Percentiles rank a stretch among this genome's conserved stretches.
phyloP scores from a whole-genome alignment of 2,797 vertebrate species.

The Lepus oiostolus region DNA sequence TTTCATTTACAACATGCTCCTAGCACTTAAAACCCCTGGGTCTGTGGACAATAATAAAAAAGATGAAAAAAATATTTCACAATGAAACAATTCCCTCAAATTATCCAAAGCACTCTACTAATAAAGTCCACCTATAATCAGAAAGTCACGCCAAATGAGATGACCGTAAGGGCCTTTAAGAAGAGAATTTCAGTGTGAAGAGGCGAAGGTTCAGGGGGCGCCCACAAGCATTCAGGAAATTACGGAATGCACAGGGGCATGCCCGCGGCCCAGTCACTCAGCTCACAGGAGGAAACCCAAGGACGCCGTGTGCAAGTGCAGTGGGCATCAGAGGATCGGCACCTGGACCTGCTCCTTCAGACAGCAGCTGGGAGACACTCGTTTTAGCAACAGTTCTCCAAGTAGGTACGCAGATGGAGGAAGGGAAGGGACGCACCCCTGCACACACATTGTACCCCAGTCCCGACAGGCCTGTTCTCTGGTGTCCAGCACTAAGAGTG shows the following conservation, averaged over 20 bases:
- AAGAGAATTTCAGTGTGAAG: conserved; percentile 21
- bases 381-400: conserved; percentile 1
- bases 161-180: background rate
- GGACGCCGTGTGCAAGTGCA: background rate
- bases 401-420: background rate
- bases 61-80: conserved; percentile 64
- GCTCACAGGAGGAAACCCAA: background rate
- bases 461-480: background rate
- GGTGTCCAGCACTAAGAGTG: background rate
- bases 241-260: background rate
- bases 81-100: conserved; percentile 63
- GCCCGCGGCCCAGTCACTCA: background rate
- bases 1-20: conserved; percentile 63
- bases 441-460: background rate
- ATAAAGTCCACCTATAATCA: conserved; percentile 54
- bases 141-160: conserved; percentile 54
- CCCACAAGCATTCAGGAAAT: conserved; percentile 35
- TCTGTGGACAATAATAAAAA: conserved; percentile 51
- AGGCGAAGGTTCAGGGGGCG: conserved; percentile 46
- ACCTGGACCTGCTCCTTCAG: background rate
- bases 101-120: conserved; percentile 70
- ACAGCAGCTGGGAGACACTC: conserved; percentile 8
- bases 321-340: background rate
- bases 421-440: background rate
- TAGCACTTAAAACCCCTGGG: conserved; percentile 65